Base-by-base conservation (phyloP, 1,140 invertebrate species). In the Apis mellifera region DNA sequence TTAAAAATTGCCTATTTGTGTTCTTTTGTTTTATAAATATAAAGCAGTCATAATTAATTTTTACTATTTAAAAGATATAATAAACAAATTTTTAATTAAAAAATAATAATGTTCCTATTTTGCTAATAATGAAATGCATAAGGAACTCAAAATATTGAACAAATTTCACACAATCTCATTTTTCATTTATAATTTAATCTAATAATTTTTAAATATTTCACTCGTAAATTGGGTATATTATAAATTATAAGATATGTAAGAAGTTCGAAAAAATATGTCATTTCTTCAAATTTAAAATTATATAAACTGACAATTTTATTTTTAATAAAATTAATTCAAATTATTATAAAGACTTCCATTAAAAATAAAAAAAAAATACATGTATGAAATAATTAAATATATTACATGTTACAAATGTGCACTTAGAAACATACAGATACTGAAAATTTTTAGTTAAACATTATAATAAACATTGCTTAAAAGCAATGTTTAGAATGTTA, bases 361-460 rank as follows among this genome's bases (percentile, higher is more conserved):
- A 48, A 12, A 69, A 54, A 57, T 15, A 9, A 70, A 62, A 50
- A 8, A 73, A 55, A 21, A 62, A 17, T 13, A 59, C 26, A 42
- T 66, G n/a, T 32, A 68, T 54, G 60, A 75, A 55, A 13, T 72
- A 59, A 85, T 9, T 3, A 15, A 71, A 52, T 65, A 48, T 82
- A 66, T 62, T 71, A 23, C 57, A 50, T 48, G 74, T 52, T 15
- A 23, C 50, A 70, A 68, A 19, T 68, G 32, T 80, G 65, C 62
- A 76, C n/a, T 79, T 68, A 74, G 15, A 60, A 21, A 66, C 23
- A 4, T 32, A 48, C 57, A 57, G 23, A 66, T 79, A 64, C 23
- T 62, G 62, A 21, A 66, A 83, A 76, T 80, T 74, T 85, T 78
- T 82, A 32, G 75, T 82, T 86, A 50, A 13, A 57, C 52, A 42